Conservation (phyloP, 2,888 invertebrate species). For the Scaptomyza reducta region DNA sequence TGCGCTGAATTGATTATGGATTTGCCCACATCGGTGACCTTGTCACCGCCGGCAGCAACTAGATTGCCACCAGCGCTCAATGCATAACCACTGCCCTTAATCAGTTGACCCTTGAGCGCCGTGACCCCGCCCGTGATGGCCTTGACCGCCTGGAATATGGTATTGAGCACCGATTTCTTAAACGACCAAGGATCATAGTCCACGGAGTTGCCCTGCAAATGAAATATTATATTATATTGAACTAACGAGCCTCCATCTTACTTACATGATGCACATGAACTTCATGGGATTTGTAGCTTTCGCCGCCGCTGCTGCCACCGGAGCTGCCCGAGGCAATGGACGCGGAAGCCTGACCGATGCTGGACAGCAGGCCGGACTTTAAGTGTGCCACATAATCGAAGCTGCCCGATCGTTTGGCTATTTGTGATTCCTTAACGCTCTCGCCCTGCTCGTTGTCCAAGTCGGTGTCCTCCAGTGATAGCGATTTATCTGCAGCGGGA, state of each 20-base stretch:
- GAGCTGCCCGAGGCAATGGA: constrained; percentile 84
- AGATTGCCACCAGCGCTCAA: constrained; percentile 88
- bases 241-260: neutral
- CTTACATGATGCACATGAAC: constrained; percentile 74
- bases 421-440: constrained; percentile 78
- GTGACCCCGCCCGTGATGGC: constrained; percentile 94
- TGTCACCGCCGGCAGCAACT: constrained; percentile 91
- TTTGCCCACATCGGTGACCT: constrained; percentile 91
- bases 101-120: constrained; percentile 93
- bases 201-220: constrained; percentile 80
- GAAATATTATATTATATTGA: neutral
- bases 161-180: constrained; percentile 92
- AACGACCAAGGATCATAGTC: constrained; percentile 89
- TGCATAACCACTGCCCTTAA: constrained; percentile 92
- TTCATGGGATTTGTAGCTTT: constrained; percentile 73
- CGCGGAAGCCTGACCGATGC: constrained; percentile 83
- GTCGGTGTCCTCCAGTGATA: constrained; percentile 75
- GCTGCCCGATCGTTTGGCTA: constrained; percentile 82
- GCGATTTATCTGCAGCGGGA: constrained; percentile 72
- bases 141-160: constrained; percentile 93
- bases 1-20: constrained; percentile 91
- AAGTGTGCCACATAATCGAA: constrained; percentile 82
- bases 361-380: constrained; percentile 81
- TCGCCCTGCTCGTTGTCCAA: constrained; percentile 80
- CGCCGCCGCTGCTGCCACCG: constrained; percentile 80